Evolutionary conservation across 2,797 vertebrate species (phyloP), one percentile per base, ranked within the genome.

Genomic region (Anabas testudineus): DNA sequence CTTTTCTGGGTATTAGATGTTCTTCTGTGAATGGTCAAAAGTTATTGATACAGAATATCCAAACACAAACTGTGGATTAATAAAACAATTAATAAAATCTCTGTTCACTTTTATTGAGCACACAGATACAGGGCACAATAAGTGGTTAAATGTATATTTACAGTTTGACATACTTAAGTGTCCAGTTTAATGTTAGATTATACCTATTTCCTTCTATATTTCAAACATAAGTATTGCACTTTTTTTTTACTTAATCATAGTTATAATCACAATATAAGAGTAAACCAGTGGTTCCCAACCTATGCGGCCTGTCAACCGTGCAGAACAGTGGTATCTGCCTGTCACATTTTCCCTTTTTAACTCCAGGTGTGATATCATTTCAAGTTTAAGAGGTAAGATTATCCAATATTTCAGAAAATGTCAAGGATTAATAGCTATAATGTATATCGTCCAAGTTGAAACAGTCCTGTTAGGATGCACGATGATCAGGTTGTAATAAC

Each of bases 1-100:
- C 55, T 74, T 76, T 69, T 76, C 53, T 32, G 24, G 48, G 70
- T 79, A 60, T 78, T 78, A 82, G 80, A 86, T 7, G 28, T 39
- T 15, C 51, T 53, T 61, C 62, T 68, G 74, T 63, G 66, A 70
- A 51, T 57, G 58, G 74, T 84, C 78, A 76, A 26, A 65, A 34
- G 47, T 37, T 72, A 79, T 74, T 71, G 60, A 76, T 77, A 71
- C 52, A 64, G 70, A 65, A 67, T 53, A 64, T 79, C 26, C 21
- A 74, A 73, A 55, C 42, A 43, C 18, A 30, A 18, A n/a, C 57
- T 32, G 39, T 47, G 47, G 16, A 30, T 45, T 71, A 59, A 78
- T 61, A 56, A 68, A 78, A 72, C 47, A 61, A n/a, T n/a, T n/a
- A n/a, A n/a, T n/a, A n/a, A 28, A 32, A 32, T 70, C 39, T 57